Conservation (phyloP, 2,113 vertebrate genomes). For the Xiphorhynchus elegans region DNA sequence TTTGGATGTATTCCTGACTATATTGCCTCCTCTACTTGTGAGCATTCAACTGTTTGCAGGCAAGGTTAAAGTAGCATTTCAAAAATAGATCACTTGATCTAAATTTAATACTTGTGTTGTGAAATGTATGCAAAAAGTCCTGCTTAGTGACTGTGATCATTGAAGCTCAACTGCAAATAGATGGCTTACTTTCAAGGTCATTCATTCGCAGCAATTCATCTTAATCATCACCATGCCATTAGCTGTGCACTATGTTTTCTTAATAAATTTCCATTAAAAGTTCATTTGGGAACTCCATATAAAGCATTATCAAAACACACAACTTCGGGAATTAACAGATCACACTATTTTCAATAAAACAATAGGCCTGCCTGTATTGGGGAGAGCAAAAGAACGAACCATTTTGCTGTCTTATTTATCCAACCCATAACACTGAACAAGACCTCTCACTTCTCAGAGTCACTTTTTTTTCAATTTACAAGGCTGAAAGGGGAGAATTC, state of each 20-base stretch:
- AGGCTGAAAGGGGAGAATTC: background rate
- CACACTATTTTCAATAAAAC: background rate
- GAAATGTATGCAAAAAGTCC: background rate
- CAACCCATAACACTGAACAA: background rate
- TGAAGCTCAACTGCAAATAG: background rate
- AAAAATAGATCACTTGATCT: background rate
- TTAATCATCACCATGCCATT: background rate
- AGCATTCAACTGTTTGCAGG: background rate
- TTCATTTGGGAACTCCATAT: background rate
- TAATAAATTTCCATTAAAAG: background rate
- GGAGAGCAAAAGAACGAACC: background rate
- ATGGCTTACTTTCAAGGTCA: background rate
- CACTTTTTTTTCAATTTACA: background rate
- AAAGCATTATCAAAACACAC: background rate
- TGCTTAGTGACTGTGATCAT: background rate
- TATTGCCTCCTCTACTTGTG: background rate
- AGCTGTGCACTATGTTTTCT: background rate
- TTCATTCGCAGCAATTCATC: background rate
- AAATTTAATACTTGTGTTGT: background rate
- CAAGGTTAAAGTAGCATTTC: background rate
- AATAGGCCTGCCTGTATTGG: background rate
- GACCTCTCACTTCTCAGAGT: background rate
- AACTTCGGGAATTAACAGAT: background rate
- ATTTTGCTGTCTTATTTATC: background rate
- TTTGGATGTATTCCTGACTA: background rate